Conservation (phyloP, 2,888 invertebrate species). For the Pachydiplax longipennis region DNA sequence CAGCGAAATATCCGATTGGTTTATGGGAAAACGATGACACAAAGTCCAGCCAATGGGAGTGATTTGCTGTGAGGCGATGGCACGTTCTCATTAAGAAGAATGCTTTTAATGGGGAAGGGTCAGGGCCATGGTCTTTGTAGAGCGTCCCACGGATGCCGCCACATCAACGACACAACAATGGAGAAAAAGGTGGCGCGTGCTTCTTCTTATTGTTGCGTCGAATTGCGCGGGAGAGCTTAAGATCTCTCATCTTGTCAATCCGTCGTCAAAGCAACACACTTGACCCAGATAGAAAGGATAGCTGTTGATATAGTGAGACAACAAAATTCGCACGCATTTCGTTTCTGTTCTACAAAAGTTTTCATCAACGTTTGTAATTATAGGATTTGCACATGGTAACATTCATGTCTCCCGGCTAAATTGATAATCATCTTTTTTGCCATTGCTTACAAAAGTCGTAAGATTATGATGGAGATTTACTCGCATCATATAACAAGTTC, state of each 20-base stretch:
- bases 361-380: too few species aligned
- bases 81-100: not conserved
- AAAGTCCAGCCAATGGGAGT: not conserved
- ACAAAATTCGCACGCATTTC: not conserved
- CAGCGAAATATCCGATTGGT: not conserved
- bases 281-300: not conserved
- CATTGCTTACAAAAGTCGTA: too few species aligned
- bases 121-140: not conserved
- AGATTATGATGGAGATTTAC: too few species aligned
- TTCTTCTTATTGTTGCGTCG: not conserved
- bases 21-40: not conserved
- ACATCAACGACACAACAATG: not conserved
- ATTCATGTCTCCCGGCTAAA: too few species aligned
- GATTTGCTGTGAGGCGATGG: not conserved
- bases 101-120: not conserved
- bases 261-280: not conserved
- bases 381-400: too few species aligned
- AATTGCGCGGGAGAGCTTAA: not conserved
- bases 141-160: not conserved
- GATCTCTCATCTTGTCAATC: not conserved
- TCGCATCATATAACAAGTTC: too few species aligned
- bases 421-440: too few species aligned
- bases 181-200: not conserved
- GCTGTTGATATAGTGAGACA: not conserved
- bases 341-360: not conserved